Evolutionary conservation across 92 coral and sea anemone species (phyloP), one percentile per base, ranked within the genome.

Genomic region (Hydrozoanthus gracilis): DNA sequence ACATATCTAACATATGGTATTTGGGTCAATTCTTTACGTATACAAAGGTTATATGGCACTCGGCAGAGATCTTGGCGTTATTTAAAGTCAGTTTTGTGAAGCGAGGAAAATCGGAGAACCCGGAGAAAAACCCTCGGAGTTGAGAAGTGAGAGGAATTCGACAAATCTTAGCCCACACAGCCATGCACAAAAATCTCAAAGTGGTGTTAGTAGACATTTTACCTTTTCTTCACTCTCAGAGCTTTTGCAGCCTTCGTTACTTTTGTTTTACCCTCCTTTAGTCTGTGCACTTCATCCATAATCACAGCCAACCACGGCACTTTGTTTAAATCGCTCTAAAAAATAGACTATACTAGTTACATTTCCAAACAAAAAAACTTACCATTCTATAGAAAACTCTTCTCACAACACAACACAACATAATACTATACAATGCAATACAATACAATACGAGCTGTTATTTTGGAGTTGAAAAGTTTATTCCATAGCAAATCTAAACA

Each of bases 201-300:
- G 4, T 4, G 11, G 71, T 44, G 9, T 0, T 62, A 17, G 13
- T 5, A 7, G 18, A 45, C 8, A 1, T 49, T 35, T 55, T 46
- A 96, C 99, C 99, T 93, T 87, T 93, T 71, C 73, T 90, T 93
- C 68, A 88, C 93, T 5, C 71, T 76, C 58, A 96, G 90, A 49
- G 89, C 91, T 83, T 96, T 96, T 46, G 99, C 95, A 67, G 99
- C 98, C 44, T 86, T 85, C 16, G 99, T 95, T 50, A 95, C 89
- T 47, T 92, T 92, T 8, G 98, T 91, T 55, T 95, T 93, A 73
- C 91, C 92, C 75, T 96, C 98, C 82, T 96, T 96, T 4, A 96
- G 92, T 68, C 91, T 93, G 80, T 96, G 99, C 27, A 90, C 99
- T 83, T 96, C 99, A 77, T 96, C 99, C 97, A 96, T 95, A 60